Percentiles rank a stretch among this genome's conserved stretches.
phyloP scores from a whole-genome alignment of 2,113 vertebrate genomes.

The Aix galericulata region DNA sequence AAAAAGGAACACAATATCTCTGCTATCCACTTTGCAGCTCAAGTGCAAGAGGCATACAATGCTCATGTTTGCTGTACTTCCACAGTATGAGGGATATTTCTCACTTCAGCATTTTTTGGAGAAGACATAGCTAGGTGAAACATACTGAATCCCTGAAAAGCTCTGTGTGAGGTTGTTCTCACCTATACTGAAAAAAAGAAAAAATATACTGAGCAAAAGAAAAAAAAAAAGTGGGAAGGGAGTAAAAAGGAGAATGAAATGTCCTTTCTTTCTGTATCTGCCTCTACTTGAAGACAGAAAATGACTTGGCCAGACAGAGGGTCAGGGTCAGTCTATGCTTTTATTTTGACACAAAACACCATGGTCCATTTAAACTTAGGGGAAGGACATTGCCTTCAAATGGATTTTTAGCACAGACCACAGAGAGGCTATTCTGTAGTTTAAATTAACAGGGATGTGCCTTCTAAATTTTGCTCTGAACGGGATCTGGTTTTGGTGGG shows the following conservation, averaged over 20 bases:
- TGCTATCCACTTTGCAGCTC: neutral
- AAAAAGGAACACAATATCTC: neutral
- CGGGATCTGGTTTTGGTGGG: neutral
- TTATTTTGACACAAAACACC: constrained; percentile 47
- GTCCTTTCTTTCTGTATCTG: neutral
- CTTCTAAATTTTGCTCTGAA: constrained; percentile 32
- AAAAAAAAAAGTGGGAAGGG: too few species aligned
- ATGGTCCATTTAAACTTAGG: neutral
- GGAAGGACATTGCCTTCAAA: constrained; percentile 31
- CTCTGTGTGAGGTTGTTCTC: neutral
- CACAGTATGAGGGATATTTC: neutral
- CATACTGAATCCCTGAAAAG: neutral
- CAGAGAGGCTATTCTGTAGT: constrained; percentile 60
- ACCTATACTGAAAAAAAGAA: neutral
- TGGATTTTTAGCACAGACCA: constrained; percentile 40
- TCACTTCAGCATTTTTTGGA: neutral
- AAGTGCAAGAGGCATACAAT: neutral
- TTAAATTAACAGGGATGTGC: constrained; percentile 51
- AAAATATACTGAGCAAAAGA: neutral
- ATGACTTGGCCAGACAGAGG: neutral
- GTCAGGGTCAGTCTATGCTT: neutral
- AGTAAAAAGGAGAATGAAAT: neutral
- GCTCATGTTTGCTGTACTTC: fast-evolving
- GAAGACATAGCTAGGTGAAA: neutral
- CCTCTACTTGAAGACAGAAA: neutral